phyloP scores from a whole-genome alignment of 2,888 invertebrate genomes.

The Drosophila melanosoma region DNA sequence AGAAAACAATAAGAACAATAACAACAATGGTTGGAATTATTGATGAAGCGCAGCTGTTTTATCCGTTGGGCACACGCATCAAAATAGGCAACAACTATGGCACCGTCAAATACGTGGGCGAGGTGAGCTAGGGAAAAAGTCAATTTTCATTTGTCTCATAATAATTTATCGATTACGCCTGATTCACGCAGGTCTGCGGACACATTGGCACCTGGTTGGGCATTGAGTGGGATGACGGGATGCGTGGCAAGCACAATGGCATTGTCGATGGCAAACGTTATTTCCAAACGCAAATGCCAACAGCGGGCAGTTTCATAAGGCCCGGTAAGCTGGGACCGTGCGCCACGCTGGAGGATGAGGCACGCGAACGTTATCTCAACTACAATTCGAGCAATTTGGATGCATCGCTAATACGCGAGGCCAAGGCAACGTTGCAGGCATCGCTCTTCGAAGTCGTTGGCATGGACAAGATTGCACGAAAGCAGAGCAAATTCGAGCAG shows the following conservation, averaged over 20 bases:
- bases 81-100: slow-evolving; percentile 85
- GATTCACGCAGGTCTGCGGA: slow-evolving; percentile 86
- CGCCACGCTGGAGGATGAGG: slow-evolving; percentile 90
- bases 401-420: slow-evolving; percentile 87
- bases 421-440: slow-evolving; percentile 91
- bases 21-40: slow-evolving; percentile 83
- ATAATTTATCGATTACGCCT: neutral
- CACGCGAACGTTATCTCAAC: slow-evolving; percentile 88
- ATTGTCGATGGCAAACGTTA: slow-evolving; percentile 92
- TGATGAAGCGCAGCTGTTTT: slow-evolving; percentile 83
- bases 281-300: slow-evolving; percentile 91
- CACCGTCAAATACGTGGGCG: slow-evolving; percentile 91
- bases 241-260: slow-evolving; percentile 97
- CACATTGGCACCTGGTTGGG: slow-evolving; percentile 94
- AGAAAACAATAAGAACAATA: slow-evolving; percentile 38
- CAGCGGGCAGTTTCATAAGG: slow-evolving; percentile 95
- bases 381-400: slow-evolving; percentile 86
- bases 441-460: slow-evolving; percentile 95
- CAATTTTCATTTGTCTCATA: neutral
- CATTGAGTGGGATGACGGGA: slow-evolving; percentile 97
- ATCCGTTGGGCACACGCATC: slow-evolving; percentile 83
- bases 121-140: slow-evolving; percentile 80
- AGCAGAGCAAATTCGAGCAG: slow-evolving; percentile 86
- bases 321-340: slow-evolving; percentile 92
- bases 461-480: slow-evolving; percentile 91